Evolutionary conservation across 64 coral and sea anemone genomes (phyloP).

Genomic region (Actinia equina): DNA sequence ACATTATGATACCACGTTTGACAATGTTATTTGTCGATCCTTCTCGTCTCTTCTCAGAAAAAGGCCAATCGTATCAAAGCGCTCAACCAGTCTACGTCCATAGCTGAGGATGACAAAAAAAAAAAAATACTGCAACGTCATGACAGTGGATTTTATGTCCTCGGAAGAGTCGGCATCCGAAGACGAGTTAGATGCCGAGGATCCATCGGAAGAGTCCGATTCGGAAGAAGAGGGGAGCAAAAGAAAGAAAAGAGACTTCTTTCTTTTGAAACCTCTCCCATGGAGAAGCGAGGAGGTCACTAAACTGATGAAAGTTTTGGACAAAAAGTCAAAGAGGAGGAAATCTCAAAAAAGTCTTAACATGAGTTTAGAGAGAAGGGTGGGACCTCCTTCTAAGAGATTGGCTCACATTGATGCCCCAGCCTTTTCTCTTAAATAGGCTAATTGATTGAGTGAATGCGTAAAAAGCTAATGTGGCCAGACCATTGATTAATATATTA

Average conservation of each 20-base stretch:
- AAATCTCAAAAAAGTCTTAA: too few relatives aligned
- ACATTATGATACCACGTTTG: neutral
- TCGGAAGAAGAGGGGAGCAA: neutral
- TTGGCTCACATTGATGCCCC: too few relatives aligned
- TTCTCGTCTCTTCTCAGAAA: neutral
- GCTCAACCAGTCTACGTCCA: constrained; percentile 19
- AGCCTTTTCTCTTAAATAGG: too few relatives aligned
- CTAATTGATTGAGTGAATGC: too few relatives aligned
- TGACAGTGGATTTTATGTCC: constrained; percentile 35
- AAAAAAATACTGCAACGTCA: neutral
- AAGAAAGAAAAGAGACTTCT: neutral
- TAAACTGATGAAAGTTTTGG: too few relatives aligned
- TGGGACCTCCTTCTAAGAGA: too few relatives aligned
- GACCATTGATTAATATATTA: too few relatives aligned
- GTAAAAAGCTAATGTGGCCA: too few relatives aligned
- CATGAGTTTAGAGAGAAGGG: too few relatives aligned
- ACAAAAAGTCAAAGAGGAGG: too few relatives aligned
- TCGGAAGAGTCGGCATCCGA: constrained; percentile 46
- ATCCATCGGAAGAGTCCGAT: neutral
- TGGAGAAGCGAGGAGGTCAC: too few relatives aligned
- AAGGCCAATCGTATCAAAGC: constrained; percentile 6
- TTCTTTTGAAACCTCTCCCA: too few relatives aligned
- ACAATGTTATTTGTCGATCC: neutral
- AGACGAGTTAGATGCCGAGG: neutral
- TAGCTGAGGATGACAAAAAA: constrained; percentile 26